Conservation (phyloP, 1,140 invertebrate genomes). For the Antheraea pernyi region DNA sequence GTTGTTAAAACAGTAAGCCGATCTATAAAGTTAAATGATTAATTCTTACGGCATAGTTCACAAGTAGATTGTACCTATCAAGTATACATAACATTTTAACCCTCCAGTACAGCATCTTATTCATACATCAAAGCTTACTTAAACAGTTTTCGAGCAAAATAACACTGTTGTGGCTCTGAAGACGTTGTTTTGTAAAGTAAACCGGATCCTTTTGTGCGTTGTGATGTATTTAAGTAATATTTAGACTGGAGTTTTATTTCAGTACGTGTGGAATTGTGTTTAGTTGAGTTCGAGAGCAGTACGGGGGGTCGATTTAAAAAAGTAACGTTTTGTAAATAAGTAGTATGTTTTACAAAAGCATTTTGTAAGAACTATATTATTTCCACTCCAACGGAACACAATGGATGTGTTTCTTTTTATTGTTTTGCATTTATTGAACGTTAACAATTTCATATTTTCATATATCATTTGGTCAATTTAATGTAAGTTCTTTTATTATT, state of each 20-base stretch:
- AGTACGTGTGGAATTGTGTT: slow-evolving; percentile 5
- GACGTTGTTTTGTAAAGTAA: slow-evolving; percentile 11
- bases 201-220: slow-evolving; percentile 10
- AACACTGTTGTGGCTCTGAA: slow-evolving; percentile 32
- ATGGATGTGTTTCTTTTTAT: no score
- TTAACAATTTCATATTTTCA: no score
- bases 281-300: neutral
- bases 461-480: no score
- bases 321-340: neutral
- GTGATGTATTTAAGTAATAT: slow-evolving; percentile 7
- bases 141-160: slow-evolving; percentile 55
- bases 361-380: no score
- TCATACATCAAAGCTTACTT: slow-evolving; percentile 64
- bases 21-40: neutral
- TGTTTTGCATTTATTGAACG: no score
- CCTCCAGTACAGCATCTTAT: slow-evolving; percentile 39
- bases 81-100: neutral
- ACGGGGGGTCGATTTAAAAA: neutral
- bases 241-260: slow-evolving; percentile 12
- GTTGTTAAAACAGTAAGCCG: no score
- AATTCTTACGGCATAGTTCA: neutral
- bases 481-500: no score
- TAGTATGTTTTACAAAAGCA: neutral
- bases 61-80: neutral
- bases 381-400: no score